Evolutionary conservation across 2,797 vertebrate genomes (phyloP).

Genomic region (Mionectes olivaceus): DNA sequence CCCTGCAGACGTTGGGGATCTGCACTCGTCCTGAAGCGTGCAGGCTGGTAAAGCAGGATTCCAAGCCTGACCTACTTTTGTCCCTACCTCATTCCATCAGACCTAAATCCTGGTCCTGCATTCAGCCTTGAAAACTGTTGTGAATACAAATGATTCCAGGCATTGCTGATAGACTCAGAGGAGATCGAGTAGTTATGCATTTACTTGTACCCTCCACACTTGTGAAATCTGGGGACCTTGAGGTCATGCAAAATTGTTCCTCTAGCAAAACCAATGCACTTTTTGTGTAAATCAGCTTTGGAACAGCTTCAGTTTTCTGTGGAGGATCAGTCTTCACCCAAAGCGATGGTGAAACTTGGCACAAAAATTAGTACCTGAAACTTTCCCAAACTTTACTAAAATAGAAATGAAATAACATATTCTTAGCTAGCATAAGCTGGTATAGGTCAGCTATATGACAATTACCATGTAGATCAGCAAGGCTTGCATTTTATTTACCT

Average conservation of each 20-base stretch:
- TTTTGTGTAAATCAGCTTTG: constrained; percentile 49
- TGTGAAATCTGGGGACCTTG: not conserved
- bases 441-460: not conserved
- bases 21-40: not conserved
- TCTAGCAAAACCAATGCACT: not conserved
- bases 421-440: not conserved
- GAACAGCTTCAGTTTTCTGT: not conserved
- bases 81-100: constrained; percentile 42
- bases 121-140: constrained; percentile 26
- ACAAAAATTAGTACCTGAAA: constrained; percentile 17
- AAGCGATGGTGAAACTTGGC: not conserved
- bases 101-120: constrained; percentile 39
- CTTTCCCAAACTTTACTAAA: constrained; percentile 42
- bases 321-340: not conserved
- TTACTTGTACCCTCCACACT: not conserved
- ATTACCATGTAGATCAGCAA: constrained; percentile 26
- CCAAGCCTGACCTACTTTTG: constrained; percentile 65
- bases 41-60: constrained; percentile 21
- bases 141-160: constrained; percentile 50
- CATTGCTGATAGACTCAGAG: constrained; percentile 12
- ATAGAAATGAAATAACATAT: constrained; percentile 22
- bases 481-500: constrained; percentile 30
- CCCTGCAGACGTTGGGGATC: not conserved
- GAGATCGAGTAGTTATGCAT: not conserved
- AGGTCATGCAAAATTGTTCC: not conserved